phyloP scores from a whole-genome alignment of 2,797 vertebrate species.

The Semaprochilodus insignis region DNA sequence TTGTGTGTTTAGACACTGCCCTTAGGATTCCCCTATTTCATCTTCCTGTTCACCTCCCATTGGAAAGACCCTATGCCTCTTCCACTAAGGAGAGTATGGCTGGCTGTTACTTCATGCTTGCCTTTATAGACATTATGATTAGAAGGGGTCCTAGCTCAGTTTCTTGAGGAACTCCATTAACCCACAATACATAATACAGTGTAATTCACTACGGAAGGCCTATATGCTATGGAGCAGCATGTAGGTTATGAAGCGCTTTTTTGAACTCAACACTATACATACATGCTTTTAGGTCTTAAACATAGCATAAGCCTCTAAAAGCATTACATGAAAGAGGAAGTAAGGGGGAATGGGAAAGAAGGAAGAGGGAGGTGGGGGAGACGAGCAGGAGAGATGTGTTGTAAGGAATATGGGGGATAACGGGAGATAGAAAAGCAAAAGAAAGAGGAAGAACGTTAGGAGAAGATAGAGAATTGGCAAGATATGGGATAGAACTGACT shows the following conservation, averaged over 20 bases:
- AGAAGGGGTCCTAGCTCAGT: slow-evolving; percentile 42
- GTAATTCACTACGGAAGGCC: not conserved
- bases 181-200: not conserved
- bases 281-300: slow-evolving; percentile 16
- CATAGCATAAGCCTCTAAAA: not conserved
- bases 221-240: slow-evolving; percentile 17
- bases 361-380: not conserved
- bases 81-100: slow-evolving; percentile 28
- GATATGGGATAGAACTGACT: slow-evolving; percentile 41
- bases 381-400: not conserved
- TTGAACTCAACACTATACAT: not conserved
- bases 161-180: slow-evolving; percentile 24
- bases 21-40: slow-evolving; percentile 72
- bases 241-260: not conserved
- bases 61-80: slow-evolving; percentile 3
- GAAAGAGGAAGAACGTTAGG: not conserved
- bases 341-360: not conserved
- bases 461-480: not conserved
- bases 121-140: slow-evolving; percentile 72
- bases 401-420: not conserved
- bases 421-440: not conserved
- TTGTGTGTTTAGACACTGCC: slow-evolving; percentile 72
- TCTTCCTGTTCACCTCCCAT: slow-evolving; percentile 54
- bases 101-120: slow-evolving; percentile 55
- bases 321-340: slow-evolving; percentile 17